Conservation (phyloP, 2,888 invertebrate species). For the Agonopterix alstromeriana region DNA sequence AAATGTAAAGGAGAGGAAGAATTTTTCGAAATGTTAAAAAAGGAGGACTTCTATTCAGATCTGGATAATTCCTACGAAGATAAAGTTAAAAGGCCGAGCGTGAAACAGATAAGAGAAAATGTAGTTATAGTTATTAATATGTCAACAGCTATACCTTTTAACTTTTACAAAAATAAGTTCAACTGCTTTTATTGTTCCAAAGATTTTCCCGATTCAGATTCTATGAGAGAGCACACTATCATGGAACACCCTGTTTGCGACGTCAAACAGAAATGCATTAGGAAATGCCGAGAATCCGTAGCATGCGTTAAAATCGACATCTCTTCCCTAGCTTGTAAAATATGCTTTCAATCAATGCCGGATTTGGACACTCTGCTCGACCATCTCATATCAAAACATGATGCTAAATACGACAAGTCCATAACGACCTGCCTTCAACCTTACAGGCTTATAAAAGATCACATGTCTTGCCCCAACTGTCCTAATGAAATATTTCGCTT, state of each 20-base stretch:
- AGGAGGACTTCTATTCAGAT: slow-evolving; percentile 44
- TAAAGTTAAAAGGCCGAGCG: slow-evolving; percentile 45
- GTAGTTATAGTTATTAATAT: slow-evolving; percentile 61
- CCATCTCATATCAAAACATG: slow-evolving; percentile 56
- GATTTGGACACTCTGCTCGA: slow-evolving; percentile 52
- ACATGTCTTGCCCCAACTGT: slow-evolving; percentile 61
- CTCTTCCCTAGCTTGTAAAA: slow-evolving; percentile 54
- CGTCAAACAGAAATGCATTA: slow-evolving; percentile 56
- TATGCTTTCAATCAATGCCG: slow-evolving; percentile 53
- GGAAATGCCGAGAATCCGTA: slow-evolving; percentile 61
- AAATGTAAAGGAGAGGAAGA: slow-evolving; percentile 54
- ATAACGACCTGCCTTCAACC: slow-evolving; percentile 64
- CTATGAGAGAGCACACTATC: slow-evolving; percentile 56
- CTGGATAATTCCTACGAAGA: slow-evolving; percentile 47
- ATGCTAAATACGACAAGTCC: slow-evolving; percentile 57
- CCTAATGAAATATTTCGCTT: slow-evolving; percentile 55
- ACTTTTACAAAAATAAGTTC: slow-evolving; percentile 66
- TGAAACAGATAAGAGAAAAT: slow-evolving; percentile 61
- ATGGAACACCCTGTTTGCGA: slow-evolving; percentile 58
- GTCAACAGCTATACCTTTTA: slow-evolving; percentile 68
- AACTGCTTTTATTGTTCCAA: slow-evolving; percentile 68
- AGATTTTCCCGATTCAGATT: slow-evolving; percentile 60
- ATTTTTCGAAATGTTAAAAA: slow-evolving; percentile 42
- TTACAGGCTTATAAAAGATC: slow-evolving; percentile 54
- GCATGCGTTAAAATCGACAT: slow-evolving; percentile 66